Conservation (phyloP, 1,140 invertebrate species). For the Pentalonia nigronervosa region DNA sequence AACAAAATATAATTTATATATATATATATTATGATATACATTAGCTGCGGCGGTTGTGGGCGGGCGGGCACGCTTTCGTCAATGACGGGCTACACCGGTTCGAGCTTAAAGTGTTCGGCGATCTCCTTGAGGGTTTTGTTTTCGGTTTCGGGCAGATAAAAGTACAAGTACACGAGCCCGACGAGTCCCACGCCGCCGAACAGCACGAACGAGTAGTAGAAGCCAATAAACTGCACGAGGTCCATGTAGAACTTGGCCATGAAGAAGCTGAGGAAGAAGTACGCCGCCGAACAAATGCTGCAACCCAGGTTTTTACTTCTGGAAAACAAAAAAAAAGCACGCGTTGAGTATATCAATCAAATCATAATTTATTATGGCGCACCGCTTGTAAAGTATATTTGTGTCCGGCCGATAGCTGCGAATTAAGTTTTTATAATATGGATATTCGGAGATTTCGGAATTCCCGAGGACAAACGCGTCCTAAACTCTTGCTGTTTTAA, state of each 20-base stretch:
- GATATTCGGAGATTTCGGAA: too few species aligned
- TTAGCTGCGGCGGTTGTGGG: neutral
- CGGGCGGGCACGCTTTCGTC: neutral
- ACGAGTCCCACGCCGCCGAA: neutral
- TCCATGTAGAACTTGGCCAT: constrained; percentile 29
- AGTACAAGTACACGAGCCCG: constrained; percentile 26
- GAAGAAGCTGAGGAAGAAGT: constrained; percentile 27
- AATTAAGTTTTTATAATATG: neutral
- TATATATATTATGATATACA: neutral
- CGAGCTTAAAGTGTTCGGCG: neutral
- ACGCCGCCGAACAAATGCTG: neutral
- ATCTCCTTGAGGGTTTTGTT: constrained; percentile 43
- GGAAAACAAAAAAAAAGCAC: neutral
- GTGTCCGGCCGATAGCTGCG: too few species aligned
- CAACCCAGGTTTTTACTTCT: constrained; percentile 44
- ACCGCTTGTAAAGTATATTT: neutral
- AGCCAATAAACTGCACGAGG: neutral
- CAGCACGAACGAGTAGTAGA: constrained; percentile 8
- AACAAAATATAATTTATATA: neutral
- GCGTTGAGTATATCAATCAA: neutral
- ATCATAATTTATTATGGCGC: neutral
- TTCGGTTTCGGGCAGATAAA: constrained; percentile 16
- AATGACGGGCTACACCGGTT: neutral
- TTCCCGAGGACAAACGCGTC: too few species aligned
- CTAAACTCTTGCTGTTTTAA: too few species aligned